These are phyloP conservation scores for Phymorhynchus buccinoides DNA, from an alignment of 1,140 invertebrate species.

Conservation along the genomic window DNA sequence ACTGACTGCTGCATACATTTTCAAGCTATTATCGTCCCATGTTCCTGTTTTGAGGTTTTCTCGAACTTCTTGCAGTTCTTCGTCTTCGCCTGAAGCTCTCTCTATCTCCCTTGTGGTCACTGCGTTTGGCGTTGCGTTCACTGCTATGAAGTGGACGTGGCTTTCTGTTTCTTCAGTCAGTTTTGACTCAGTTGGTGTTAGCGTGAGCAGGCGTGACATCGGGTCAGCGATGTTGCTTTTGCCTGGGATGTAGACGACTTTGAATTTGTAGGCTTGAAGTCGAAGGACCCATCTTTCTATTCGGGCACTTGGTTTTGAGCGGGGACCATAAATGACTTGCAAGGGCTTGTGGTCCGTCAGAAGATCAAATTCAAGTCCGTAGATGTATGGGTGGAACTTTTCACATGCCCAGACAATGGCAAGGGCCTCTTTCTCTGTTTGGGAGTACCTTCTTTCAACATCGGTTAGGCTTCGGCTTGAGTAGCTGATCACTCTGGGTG, in stretches of 20 bases:
- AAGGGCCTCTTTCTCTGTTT: slow-evolving; percentile 72
- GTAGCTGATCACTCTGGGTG: slow-evolving; percentile 53
- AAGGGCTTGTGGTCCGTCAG: slow-evolving; percentile 71
- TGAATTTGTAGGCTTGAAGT: slow-evolving; percentile 51
- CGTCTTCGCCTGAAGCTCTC: background rate
- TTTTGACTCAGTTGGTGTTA: background rate
- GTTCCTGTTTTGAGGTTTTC: background rate
- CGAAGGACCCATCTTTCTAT: slow-evolving; percentile 55
- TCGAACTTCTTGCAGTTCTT: slow-evolving; percentile 6
- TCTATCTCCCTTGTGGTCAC: slow-evolving; percentile 38
- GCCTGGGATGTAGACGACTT: slow-evolving; percentile 44
- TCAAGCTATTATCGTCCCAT: background rate
- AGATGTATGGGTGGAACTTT: slow-evolving; percentile 71
- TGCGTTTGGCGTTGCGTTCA: slow-evolving; percentile 37
- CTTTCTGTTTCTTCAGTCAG: slow-evolving; percentile 35
- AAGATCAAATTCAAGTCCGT: slow-evolving; percentile 69
- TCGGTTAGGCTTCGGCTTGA: slow-evolving; percentile 45
- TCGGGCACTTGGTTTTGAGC: slow-evolving; percentile 52
- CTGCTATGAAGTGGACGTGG: slow-evolving; percentile 30
- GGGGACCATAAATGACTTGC: slow-evolving; percentile 45
- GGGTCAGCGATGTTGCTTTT: slow-evolving; percentile 49
- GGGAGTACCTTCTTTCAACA: slow-evolving; percentile 64
- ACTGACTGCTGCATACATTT: slow-evolving; percentile 32
- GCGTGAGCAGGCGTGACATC: slow-evolving; percentile 41
- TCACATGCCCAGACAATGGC: slow-evolving; percentile 72